phyloP scores from a whole-genome alignment of 1,140 invertebrate species.

The Drosophila pallidifrons region DNA sequence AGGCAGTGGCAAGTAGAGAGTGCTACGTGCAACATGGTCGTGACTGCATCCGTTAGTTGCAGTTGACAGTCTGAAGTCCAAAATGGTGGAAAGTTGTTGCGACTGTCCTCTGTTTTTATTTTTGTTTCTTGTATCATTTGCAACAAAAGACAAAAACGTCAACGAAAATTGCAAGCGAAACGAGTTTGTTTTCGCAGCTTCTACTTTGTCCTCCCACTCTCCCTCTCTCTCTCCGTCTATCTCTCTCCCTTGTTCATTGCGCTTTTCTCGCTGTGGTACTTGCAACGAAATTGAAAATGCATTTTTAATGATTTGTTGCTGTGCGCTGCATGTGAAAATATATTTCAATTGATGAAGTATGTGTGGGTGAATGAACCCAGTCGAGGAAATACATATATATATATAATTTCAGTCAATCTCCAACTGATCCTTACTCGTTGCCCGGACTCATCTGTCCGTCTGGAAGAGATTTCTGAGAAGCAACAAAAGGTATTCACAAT shows the following conservation, averaged over 20 bases:
- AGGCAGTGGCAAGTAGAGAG: not conserved
- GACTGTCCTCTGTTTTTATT: slow-evolving; percentile 25
- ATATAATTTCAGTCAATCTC: not conserved
- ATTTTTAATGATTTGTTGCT: slow-evolving; percentile 77
- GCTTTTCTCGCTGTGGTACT: slow-evolving; percentile 33
- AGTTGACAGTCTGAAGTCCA: slow-evolving; percentile 33
- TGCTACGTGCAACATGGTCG: slow-evolving; percentile 13
- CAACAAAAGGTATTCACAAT: slow-evolving; percentile 38
- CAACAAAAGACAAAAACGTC: slow-evolving; percentile 54
- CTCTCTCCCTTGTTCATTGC: not conserved
- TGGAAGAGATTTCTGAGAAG: slow-evolving; percentile 22
- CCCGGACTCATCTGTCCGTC: slow-evolving; percentile 7
- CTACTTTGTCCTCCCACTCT: slow-evolving; percentile 35
- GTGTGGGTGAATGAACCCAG: slow-evolving; percentile 39
- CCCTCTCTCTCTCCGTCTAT: slow-evolving; percentile 12
- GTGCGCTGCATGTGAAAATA: slow-evolving; percentile 55
- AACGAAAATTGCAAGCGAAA: slow-evolving; percentile 55
- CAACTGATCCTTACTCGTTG: slow-evolving; percentile 6
- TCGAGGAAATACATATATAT: slow-evolving; percentile 5
- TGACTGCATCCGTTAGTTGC: slow-evolving; percentile 25
- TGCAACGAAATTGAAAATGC: slow-evolving; percentile 73
- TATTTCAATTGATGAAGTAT: slow-evolving; percentile 46
- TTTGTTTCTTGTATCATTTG: slow-evolving; percentile 46
- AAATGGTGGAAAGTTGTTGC: slow-evolving; percentile 48
- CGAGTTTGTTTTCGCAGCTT: slow-evolving; percentile 33